A percentile compares a stretch with the other conserved stretches of the same genome.
Evolutionary conservation across 2,888 invertebrate genomes (phyloP).

Genomic region (Stomorhina lunata): DNA sequence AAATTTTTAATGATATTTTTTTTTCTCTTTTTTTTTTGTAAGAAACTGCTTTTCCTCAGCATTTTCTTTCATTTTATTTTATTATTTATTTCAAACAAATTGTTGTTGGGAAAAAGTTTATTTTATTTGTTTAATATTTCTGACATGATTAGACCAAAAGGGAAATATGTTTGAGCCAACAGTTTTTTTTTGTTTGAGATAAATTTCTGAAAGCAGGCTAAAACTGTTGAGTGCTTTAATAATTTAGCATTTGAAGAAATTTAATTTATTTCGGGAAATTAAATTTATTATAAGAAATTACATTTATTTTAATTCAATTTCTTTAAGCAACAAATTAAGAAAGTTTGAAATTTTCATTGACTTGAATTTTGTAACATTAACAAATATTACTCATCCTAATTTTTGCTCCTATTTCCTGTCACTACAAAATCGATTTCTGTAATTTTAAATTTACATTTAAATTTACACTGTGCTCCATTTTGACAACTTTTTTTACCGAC

Average conservation of each 20-base stretch:
- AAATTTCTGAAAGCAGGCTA: not conserved
- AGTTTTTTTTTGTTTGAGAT: not conserved
- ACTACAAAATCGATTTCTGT: too few relatives aligned
- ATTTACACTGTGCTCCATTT: too few relatives aligned
- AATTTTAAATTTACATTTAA: too few relatives aligned
- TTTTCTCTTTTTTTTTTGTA: not conserved
- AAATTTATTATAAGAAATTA: too few relatives aligned
- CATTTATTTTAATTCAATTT: too few relatives aligned
- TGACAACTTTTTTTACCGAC: too few relatives aligned
- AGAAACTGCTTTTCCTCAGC: not conserved
- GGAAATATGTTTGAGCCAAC: constrained; percentile 3
- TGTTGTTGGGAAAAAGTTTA: constrained; percentile 3
- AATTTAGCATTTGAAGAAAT: not conserved
- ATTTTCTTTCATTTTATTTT: not conserved
- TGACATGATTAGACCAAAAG: constrained; percentile 22
- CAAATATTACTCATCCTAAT: too few relatives aligned
- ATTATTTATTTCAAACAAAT: constrained; percentile 1
- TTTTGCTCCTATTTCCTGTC: too few relatives aligned
- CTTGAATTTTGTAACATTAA: too few relatives aligned
- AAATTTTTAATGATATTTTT: constrained; percentile 49
- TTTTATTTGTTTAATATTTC: constrained; percentile 24
- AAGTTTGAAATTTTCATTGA: too few relatives aligned
- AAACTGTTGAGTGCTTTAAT: not conserved
- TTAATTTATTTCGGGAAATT: constrained; percentile 42
- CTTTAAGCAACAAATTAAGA: too few relatives aligned